Base-by-base conservation (phyloP, 2,888 invertebrate genomes). In the Drosophila tanythrix region DNA sequence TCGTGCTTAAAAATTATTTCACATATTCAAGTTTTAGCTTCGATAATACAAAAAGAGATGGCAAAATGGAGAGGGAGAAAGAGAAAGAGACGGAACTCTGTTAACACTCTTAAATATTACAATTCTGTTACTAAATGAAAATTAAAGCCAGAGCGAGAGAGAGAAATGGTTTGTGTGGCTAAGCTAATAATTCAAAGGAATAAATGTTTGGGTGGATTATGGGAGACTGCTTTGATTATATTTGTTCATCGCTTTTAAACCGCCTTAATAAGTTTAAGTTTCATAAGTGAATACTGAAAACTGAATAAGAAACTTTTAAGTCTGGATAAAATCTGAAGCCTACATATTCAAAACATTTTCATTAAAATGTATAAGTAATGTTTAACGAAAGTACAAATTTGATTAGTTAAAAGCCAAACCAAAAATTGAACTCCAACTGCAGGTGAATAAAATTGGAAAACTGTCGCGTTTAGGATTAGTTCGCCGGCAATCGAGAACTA, bases 1-100 rank as follows among this genome's bases (percentile, higher is more conserved):
- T 75, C 77, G 74, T 82, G 74, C 77, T 84, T 83, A 82, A 76
- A 79, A 76, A 88, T 83, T 81, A 88, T 83, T 83, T 88, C 83
- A 61, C 78, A 66, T 59, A 69, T 70, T 77, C 67, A 73, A 82
- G 71, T 77, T 62, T 50, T 35, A 64, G 66, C 66, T 79, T 43
- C 55, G 56, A 79, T 74, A 74, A 62, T 66, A 64, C 66, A 38
- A n/a, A 40, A 5, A 0, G 38, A 38, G 13, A 21, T 36, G 11
- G 3, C 8, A 2, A 46, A 15, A 15, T 46, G n/a, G 15, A 6
- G 18, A 10, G 13, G 4, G 25, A 48, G 11, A 25, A 18, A 15
- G 3, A 11, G 5, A 35, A 10, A 38, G 27, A 36, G 18, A 27
- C n/a, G 27, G 27, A 55, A 7, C n/a, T 56, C 13, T 8, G 38